These are phyloP conservation scores for Ennomos fuscantarius DNA, from an alignment of 2,888 invertebrate genomes.

Conservation along the genomic window DNA sequence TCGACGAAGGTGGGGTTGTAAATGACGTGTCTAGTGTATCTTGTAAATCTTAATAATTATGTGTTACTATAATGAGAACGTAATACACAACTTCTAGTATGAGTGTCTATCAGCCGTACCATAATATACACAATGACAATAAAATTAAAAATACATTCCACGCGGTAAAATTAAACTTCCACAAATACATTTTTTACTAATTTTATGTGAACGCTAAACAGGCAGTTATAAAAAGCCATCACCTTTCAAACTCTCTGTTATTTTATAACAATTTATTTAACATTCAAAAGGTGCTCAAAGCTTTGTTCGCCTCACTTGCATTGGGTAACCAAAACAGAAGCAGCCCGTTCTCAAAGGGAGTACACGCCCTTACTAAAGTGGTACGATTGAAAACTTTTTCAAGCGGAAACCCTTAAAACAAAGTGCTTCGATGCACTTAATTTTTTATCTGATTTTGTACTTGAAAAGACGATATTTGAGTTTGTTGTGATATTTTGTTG, in stretches of 20 bases:
- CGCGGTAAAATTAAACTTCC: neutral
- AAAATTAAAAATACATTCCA: neutral
- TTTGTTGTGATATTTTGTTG: constrained; percentile 53
- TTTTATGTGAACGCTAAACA: neutral
- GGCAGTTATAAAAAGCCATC: too few species aligned
- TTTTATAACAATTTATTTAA: constrained; percentile 15
- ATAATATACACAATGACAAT: too few species aligned
- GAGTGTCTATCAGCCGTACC: too few species aligned
- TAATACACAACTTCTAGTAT: too few species aligned
- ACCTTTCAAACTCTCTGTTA: constrained; percentile 1
- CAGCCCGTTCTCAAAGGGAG: constrained; percentile 60
- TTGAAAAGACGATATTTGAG: constrained; percentile 38
- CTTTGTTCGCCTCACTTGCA: constrained; percentile 54
- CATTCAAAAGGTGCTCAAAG: constrained; percentile 38
- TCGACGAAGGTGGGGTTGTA: too few species aligned
- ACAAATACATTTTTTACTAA: neutral
- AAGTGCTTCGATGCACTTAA: constrained; percentile 55
- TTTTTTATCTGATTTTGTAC: constrained; percentile 41
- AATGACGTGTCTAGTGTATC: too few species aligned
- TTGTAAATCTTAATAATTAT: too few species aligned
- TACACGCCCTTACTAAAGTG: constrained; percentile 60
- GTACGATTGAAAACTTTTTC: constrained; percentile 68
- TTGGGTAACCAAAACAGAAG: constrained; percentile 70
- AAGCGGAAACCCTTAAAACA: constrained; percentile 59
- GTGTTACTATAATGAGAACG: too few species aligned